Percentiles rank a stretch among this genome's conserved stretches.
Conservation (phyloP, 2,797 vertebrate species). For the Diceros bicornis region DNA sequence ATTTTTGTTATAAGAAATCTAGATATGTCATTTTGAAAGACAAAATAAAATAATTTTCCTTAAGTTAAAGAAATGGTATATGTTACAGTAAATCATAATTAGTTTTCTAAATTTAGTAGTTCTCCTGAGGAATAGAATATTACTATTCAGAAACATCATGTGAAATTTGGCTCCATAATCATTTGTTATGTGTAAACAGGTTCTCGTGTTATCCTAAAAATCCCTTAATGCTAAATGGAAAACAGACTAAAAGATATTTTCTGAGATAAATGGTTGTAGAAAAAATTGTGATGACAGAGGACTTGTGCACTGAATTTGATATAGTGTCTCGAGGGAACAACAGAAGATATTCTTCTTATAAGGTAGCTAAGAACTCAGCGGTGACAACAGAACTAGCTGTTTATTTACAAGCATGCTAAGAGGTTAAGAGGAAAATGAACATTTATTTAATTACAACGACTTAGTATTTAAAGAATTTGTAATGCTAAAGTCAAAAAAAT, state of each 20-base stretch:
- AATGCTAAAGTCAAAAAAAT: neutral
- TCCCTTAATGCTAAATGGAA: constrained; percentile 64
- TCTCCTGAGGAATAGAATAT: constrained; percentile 3
- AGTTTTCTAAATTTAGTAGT: constrained; percentile 46
- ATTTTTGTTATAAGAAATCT: neutral
- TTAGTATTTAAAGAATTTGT: neutral
- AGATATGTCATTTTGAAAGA: neutral
- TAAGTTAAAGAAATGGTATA: neutral
- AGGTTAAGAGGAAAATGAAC: neutral
- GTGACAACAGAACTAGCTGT: neutral
- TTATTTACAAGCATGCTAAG: constrained; percentile 4
- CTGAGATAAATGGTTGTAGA: constrained; percentile 32
- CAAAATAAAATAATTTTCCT: neutral
- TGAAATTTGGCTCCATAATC: constrained; percentile 66
- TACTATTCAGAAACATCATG: constrained; percentile 47
- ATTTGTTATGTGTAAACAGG: constrained; percentile 66
- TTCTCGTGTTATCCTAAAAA: constrained; percentile 63
- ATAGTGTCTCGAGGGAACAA: constrained; percentile 57
- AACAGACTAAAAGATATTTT: constrained; percentile 61
- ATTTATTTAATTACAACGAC: neutral
- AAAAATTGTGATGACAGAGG: constrained; percentile 62
- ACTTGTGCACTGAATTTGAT: constrained; percentile 62
- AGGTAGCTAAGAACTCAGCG: neutral
- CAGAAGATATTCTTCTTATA: constrained; percentile 32
- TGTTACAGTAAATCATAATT: constrained; percentile 30